phyloP scores from a whole-genome alignment of 1,140 invertebrate genomes.

The Drosophila albomicans region DNA sequence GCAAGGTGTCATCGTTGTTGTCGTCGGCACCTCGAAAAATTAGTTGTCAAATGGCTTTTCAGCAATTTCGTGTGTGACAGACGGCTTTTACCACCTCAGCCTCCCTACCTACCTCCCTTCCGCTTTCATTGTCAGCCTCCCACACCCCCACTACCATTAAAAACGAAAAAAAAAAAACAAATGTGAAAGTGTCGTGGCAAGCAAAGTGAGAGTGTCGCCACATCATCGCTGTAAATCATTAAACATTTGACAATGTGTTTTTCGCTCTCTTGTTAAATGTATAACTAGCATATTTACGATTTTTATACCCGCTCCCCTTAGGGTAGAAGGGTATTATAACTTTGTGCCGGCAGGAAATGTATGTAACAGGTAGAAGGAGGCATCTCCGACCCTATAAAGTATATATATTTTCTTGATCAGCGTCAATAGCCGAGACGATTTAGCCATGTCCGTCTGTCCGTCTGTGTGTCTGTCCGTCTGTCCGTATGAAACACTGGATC shows the following conservation, averaged over 20 bases:
- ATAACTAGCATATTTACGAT: slow-evolving; percentile 69
- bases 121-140: neutral
- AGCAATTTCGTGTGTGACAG: slow-evolving; percentile 68
- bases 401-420: too few species aligned
- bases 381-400: too few species aligned
- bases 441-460: too few species aligned
- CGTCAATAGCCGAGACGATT: too few species aligned
- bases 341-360: too few species aligned
- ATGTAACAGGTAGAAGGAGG: too few species aligned
- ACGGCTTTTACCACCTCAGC: slow-evolving; percentile 58
- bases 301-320: neutral
- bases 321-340: too few species aligned
- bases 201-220: slow-evolving; percentile 56
- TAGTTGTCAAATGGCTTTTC: slow-evolving; percentile 76
- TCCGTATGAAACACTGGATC: too few species aligned
- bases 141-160: neutral
- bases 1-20: slow-evolving; percentile 59
- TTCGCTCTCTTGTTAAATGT: slow-evolving; percentile 38
- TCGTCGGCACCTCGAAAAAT: slow-evolving; percentile 69
- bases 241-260: slow-evolving; percentile 47
- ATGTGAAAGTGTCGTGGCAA: slow-evolving; percentile 24
- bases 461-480: too few species aligned
- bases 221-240: slow-evolving; percentile 33
- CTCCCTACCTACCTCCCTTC: neutral
- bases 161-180: too few species aligned